Evolutionary conservation across 2,113 vertebrate genomes (phyloP), one percentile per base, ranked within the genome.

Genomic region (Callaeas wilsoni): DNA sequence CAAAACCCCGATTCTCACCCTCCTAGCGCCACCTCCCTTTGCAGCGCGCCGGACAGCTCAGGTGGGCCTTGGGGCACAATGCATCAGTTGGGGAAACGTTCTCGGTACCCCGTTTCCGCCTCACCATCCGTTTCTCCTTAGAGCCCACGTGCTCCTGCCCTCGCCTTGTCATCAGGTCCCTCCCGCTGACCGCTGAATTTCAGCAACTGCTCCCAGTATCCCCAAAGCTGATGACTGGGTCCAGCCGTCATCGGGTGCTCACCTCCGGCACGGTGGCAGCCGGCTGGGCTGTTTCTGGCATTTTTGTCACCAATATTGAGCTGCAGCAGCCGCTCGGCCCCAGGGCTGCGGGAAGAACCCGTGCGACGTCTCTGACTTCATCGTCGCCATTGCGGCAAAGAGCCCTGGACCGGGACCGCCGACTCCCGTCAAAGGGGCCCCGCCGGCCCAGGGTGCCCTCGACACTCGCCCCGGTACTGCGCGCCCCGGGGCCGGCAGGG

Each of bases 391-490:
- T 41, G 49, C 21, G 22, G 16, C 50, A 80, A 13, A 30, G 49
- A 30, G n/a, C 49, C 56, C 3, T 2, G 63, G 39, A 16, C 19
- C n/a, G 32, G 8, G 30, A 26, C 9, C 10, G 21, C 30, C 22
- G 50, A 3, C 76, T 32, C 33, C 16, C 26, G 25, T 4, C 39
- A 7, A 23, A 35, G 32, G 12, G 37, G 20, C 29, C 14, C 32
- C 30, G n/a, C 22, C 26, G 10, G 29, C 49, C 47, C 27, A 2
- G 20, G n/a, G 22, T 25, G 12, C 5, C 33, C 27, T 7, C 29
- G n/a, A 18, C 8, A 2, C 57, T 7, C 2, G 14, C 9, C 29
- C 55, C 60, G 47, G 4, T 16, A 2, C 32, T 2, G 39, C 5
- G 27, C 65, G 27, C 11, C 15, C 10, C 33, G 29, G 29, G 18